A percentile compares a stretch with the other conserved stretches of the same genome.
These are phyloP conservation scores for Cotesia vestalis DNA, from an alignment of 1,140 invertebrate genomes.

Conservation along the genomic window DNA sequence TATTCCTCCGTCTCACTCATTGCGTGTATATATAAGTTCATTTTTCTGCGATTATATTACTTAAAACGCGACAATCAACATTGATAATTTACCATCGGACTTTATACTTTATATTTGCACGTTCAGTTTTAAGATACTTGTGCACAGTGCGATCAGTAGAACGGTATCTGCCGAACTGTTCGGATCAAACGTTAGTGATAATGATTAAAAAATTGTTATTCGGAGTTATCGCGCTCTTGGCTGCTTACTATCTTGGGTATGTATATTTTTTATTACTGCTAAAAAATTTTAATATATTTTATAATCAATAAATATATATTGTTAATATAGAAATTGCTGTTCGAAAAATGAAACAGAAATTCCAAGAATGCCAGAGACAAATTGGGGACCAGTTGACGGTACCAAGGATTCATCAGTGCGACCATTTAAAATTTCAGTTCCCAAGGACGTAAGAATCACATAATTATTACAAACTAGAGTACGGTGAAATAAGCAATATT, in stretches of 20 bases:
- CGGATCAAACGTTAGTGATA: neutral
- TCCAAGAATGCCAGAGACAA: conserved; percentile 51
- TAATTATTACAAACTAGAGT: neutral
- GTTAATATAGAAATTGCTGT: neutral
- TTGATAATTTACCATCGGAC: no score
- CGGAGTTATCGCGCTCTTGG: neutral
- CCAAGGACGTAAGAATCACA: conserved; percentile 49
- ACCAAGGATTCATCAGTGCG: conserved; percentile 59
- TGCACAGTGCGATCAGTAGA: no score
- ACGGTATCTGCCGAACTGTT: neutral
- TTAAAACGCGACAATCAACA: no score
- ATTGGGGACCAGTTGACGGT: conserved; percentile 62
- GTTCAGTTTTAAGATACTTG: no score
- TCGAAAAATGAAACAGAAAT: conserved; percentile 9
- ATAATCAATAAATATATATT: neutral
- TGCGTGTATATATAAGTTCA: no score
- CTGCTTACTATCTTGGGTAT: conserved; percentile 2
- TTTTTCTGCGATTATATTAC: no score
- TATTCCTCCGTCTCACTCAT: no score
- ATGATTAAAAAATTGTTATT: conserved; percentile 6
- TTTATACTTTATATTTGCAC: no score
- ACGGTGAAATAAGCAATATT: neutral
- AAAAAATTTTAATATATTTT: neutral
- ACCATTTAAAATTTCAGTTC: conserved; percentile 65
- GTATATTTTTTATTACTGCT: no score